phyloP scores from a whole-genome alignment of 92 coral and sea anemone genomes.

The Metridium senile region DNA sequence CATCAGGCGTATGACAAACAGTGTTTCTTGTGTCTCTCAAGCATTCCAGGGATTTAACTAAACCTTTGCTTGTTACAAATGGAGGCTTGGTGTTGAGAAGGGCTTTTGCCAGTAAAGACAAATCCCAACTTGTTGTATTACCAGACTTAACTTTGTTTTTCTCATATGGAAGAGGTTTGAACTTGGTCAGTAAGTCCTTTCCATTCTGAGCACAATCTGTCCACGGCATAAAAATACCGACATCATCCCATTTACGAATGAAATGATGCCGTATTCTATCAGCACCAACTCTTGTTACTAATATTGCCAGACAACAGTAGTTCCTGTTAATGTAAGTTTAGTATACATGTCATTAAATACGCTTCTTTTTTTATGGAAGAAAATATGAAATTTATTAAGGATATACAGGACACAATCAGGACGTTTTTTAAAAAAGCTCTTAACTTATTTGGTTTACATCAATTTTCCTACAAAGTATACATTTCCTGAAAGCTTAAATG shows the following conservation, averaged over 20 bases:
- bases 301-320: neutral
- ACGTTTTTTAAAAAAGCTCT: no score
- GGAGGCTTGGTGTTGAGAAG: neutral
- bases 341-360: no score
- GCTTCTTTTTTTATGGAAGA: no score
- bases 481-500: no score
- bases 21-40: conserved; percentile 11
- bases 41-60: neutral
- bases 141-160: conserved; percentile 5
- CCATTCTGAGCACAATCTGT: conserved; percentile 4
- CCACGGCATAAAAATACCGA: neutral
- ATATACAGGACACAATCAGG: no score
- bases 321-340: neutral
- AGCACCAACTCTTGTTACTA: conserved; percentile 1
- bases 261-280: neutral
- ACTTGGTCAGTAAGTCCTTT: neutral
- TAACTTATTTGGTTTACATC: no score
- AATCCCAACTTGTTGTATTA: conserved; percentile 14
- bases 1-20: neutral
- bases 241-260: conserved; percentile 3
- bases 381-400: no score
- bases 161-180: conserved; percentile 11
- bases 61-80: neutral
- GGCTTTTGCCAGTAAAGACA: neutral
- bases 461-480: no score